A percentile compares a stretch with the other conserved stretches of the same genome.
Evolutionary conservation across 2,888 invertebrate species (phyloP).

Genomic region (Tyria jacobaeae): DNA sequence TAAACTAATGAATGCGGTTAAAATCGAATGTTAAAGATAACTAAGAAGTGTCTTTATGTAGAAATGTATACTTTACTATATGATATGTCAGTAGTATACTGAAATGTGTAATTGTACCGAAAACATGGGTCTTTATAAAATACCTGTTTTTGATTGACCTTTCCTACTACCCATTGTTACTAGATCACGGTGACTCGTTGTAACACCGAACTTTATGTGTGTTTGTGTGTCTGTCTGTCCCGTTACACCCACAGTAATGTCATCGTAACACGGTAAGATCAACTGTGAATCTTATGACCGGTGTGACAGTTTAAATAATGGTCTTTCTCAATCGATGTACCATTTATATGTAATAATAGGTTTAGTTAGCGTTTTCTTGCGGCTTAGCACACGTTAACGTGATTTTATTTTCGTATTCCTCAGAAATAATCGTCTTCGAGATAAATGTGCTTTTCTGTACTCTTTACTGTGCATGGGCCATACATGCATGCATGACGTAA

Average conservation of each 20-base stretch:
- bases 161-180: slow-evolving; percentile 11
- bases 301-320: slow-evolving; percentile 10
- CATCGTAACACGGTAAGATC: slow-evolving; percentile 1
- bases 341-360: neutral
- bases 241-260: slow-evolving; percentile 23
- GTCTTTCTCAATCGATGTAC: neutral
- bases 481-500: too few relatives aligned
- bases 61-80: too few relatives aligned
- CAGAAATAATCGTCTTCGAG: too few relatives aligned
- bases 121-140: neutral
- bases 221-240: slow-evolving; percentile 26
- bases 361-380: neutral
- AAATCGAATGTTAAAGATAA: too few relatives aligned
- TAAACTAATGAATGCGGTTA: too few relatives aligned
- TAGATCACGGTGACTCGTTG: slow-evolving; percentile 3
- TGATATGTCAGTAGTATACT: too few relatives aligned
- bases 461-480: too few relatives aligned
- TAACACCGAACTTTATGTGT: slow-evolving; percentile 20
- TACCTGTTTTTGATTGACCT: neutral
- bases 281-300: slow-evolving; percentile 1
- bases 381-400: neutral
- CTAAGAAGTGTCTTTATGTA: too few relatives aligned
- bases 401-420: neutral
- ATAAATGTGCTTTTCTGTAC: too few relatives aligned
- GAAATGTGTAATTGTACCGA: too few relatives aligned